A percentile compares a stretch with the other conserved stretches of the same genome.
phyloP scores from a whole-genome alignment of 2,797 vertebrate species.

The Streptopelia turtur region DNA sequence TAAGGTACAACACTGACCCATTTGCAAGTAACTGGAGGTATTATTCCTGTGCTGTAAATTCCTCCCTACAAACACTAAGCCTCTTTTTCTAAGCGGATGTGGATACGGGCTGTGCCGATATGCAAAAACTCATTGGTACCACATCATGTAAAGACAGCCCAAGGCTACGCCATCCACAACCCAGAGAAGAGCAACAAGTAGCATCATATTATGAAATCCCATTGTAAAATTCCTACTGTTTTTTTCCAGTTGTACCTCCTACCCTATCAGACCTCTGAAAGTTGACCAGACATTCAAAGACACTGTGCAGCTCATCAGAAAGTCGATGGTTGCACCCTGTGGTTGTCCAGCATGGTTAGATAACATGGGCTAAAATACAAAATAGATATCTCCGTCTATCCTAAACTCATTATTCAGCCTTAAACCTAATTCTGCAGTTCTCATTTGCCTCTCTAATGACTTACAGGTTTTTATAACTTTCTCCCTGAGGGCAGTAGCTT shows the following conservation, averaged over 20 bases:
- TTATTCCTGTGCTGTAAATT: neutral
- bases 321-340: neutral
- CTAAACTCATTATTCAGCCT: neutral
- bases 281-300: neutral
- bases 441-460: neutral
- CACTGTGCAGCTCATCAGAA: neutral
- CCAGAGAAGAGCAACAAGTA: neutral
- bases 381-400: neutral
- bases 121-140: neutral
- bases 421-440: neutral
- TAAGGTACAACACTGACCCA: neutral
- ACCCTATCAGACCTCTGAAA: neutral
- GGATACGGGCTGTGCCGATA: neutral
- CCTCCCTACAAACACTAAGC: neutral
- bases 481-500: neutral
- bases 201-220: neutral
- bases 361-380: neutral
- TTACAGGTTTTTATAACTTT: neutral
- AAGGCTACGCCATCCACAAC: neutral
- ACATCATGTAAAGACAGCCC: neutral
- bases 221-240: neutral
- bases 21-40: neutral
- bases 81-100: neutral
- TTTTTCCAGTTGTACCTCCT: neutral
- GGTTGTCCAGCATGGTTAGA: neutral